phyloP scores from a whole-genome alignment of 2,888 invertebrate species.

The Agrotis puta region DNA sequence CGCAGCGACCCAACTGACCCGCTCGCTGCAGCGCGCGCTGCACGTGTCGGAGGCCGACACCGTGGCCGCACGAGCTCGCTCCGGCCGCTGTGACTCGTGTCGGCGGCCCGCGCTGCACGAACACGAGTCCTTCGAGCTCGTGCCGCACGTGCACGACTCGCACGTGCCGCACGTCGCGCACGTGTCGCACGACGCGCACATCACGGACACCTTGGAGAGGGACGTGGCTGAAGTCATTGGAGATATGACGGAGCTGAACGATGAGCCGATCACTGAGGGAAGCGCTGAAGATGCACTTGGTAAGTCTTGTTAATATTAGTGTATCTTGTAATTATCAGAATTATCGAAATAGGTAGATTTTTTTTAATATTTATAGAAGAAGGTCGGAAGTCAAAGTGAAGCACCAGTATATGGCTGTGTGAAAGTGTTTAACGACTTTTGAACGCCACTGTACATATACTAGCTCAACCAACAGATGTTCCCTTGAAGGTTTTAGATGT shows the following conservation, averaged over 20 bases:
- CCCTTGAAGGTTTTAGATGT: no score
- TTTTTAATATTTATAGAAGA: no score
- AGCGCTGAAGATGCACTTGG: constrained; percentile 57
- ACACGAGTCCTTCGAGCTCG: constrained; percentile 28
- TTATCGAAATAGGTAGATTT: no score
- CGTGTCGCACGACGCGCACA: background rate
- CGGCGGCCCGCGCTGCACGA: constrained; percentile 11
- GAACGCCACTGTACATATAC: no score
- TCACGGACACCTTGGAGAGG: constrained; percentile 52
- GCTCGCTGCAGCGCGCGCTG: constrained; percentile 70
- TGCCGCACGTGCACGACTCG: background rate
- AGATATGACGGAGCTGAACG: constrained; percentile 43
- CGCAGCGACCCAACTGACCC: constrained; percentile 76
- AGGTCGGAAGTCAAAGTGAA: no score
- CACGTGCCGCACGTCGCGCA: background rate
- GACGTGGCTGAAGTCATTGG: constrained; percentile 70
- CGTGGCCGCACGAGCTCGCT: constrained; percentile 72
- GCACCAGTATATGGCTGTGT: no score
- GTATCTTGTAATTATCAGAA: no score
- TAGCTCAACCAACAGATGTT: no score
- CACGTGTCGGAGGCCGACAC: constrained; percentile 73
- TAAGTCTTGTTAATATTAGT: constrained; percentile 24
- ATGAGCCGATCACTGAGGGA: constrained; percentile 6
- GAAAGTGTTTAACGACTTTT: no score
- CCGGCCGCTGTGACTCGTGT: constrained; percentile 77